Base-by-base conservation (phyloP, 2,797 vertebrate species). In the Xiphorhynchus erythropygius region DNA sequence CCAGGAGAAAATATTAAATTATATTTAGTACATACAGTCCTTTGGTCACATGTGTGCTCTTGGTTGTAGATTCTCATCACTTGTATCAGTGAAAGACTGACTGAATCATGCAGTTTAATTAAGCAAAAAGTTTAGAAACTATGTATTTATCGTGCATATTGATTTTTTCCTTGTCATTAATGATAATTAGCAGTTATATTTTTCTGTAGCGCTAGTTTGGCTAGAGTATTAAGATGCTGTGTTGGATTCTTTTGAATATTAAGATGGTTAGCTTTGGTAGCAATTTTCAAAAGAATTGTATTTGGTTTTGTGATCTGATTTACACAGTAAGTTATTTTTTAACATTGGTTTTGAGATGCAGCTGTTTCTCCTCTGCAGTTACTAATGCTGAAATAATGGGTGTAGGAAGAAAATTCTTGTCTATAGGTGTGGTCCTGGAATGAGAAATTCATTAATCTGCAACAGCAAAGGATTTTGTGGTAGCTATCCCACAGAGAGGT, bases 381-480 rank as follows among this genome's bases (percentile, higher is more conserved):
- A 83, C 53, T 80, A 80, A 46, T 64, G 53, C 27, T 84, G 59
- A 87, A 53, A 60, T 77, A 84, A 42, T 73, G 50, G 16, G 46
- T 87, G 25, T 68, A 86, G 79, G 73, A 91, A 91, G 50, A 57
- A 77, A 67, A 21, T 53, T 85, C 53, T 85, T 60, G 19, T 91
- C 41, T 21, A 5, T 77, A 87, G 62, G n/a, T 69, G 52, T 77
- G 74, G 81, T 90, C 50, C 33, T 75, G 46, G 41, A 84, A 85
- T 60, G 77, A 73, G 5, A 70, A 94, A 77, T 74, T 46, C 10
- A 39, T 49, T 83, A 64, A 70, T 68, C 57, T 86, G 41, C 73
- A 87, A 35, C 27, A 87, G 75, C 67, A 92, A 65, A 83, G 24
- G 53, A 68, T 70, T 93, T 84, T 60, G 15, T 52, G 35, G 41